Evolutionary conservation across 2,113 vertebrate genomes (phyloP).

Genomic region (Halcyon malimbica): DNA sequence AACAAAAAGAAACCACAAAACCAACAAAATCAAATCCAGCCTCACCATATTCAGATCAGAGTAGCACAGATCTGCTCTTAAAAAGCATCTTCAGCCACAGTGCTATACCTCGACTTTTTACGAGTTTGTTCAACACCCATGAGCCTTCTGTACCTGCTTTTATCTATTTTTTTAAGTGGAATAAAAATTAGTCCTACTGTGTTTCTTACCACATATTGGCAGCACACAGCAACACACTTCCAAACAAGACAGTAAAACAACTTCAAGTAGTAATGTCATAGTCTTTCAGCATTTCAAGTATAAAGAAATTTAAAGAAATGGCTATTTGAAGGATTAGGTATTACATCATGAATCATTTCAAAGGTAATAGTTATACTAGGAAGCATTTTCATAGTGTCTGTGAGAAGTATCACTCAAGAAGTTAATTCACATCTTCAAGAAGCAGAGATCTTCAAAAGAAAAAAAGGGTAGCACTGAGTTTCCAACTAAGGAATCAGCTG

Average conservation of each 20-base stretch:
- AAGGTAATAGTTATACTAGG: neutral
- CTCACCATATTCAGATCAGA: slow-evolving; percentile 40
- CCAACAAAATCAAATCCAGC: neutral
- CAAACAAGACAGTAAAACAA: slow-evolving; percentile 38
- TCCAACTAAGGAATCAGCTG: neutral
- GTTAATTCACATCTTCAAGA: neutral
- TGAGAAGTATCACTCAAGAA: neutral
- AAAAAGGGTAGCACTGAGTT: neutral
- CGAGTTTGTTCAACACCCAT: neutral
- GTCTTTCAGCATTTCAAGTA: slow-evolving; percentile 31
- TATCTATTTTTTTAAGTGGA: neutral
- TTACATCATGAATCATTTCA: neutral
- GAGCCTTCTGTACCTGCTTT: neutral
- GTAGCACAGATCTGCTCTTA: slow-evolving; percentile 16
- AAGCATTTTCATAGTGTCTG: neutral
- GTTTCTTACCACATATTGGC: neutral
- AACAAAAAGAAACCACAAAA: neutral
- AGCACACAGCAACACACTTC: slow-evolving; percentile 40
- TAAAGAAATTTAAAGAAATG: neutral
- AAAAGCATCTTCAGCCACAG: slow-evolving; percentile 4
- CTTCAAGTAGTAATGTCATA: slow-evolving; percentile 25
- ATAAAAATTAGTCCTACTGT: neutral
- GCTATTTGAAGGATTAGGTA: neutral
- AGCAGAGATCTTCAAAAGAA: neutral
- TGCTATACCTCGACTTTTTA: neutral